phyloP scores from a whole-genome alignment of 2,888 invertebrate genomes.

The Nephrocerus scutellatus region DNA sequence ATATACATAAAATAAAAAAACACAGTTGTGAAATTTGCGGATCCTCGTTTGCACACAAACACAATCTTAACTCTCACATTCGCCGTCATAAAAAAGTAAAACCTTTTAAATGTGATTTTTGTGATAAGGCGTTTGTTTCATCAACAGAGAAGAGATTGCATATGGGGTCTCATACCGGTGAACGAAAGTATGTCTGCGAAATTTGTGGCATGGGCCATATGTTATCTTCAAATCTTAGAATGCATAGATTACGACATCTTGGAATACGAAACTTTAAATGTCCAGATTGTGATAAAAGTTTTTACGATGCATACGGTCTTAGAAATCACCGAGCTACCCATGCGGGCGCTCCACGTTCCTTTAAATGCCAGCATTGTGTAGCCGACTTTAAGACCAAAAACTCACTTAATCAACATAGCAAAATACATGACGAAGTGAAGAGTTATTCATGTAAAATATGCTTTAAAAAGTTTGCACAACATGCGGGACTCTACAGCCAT shows the following conservation, averaged over 20 bases:
- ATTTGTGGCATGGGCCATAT: slow-evolving; percentile 21
- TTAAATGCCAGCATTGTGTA: slow-evolving; percentile 14
- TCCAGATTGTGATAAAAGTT: slow-evolving; percentile 20
- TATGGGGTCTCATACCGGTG: slow-evolving; percentile 19
- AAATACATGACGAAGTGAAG: slow-evolving; percentile 20
- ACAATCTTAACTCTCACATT: slow-evolving; percentile 20
- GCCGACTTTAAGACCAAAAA: slow-evolving; percentile 18
- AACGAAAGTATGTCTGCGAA: slow-evolving; percentile 21
- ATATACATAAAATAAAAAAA: no score
- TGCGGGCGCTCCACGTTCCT: slow-evolving; percentile 16
- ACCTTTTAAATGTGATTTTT: slow-evolving; percentile 20
- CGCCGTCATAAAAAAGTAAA: slow-evolving; percentile 22
- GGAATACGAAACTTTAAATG: slow-evolving; percentile 19
- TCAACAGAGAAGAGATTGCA: slow-evolving; percentile 20
- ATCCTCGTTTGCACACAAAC: slow-evolving; percentile 18
- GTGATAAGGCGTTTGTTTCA: slow-evolving; percentile 18
- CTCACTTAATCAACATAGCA: slow-evolving; percentile 17
- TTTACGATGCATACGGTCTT: slow-evolving; percentile 18
- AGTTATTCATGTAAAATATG: slow-evolving; percentile 22
- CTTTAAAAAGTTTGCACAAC: slow-evolving; percentile 22
- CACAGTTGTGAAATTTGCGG: slow-evolving; percentile 20
- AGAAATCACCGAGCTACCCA: slow-evolving; percentile 18
- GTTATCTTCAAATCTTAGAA: slow-evolving; percentile 17
- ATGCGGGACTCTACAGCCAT: slow-evolving; percentile 23
- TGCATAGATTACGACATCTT: slow-evolving; percentile 20